Base-by-base conservation (phyloP, 2,113 vertebrate genomes). In the Sinocyclocheilus grahami region DNA sequence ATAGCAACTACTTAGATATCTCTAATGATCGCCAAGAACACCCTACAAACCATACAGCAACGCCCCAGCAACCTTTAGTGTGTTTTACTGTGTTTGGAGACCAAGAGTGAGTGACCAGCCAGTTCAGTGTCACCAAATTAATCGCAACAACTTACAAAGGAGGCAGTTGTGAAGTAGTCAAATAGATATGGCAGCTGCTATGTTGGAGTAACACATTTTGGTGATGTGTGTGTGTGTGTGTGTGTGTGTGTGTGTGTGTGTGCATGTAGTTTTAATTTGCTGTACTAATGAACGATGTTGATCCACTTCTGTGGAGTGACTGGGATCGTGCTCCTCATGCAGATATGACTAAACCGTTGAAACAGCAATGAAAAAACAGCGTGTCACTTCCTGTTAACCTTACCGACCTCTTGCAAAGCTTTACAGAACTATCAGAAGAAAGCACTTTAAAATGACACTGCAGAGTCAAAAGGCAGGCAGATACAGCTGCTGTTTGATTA, bases 121-220 rank as follows among this genome's bases (percentile, higher is more conserved):
- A 90, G 90, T 91, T 90, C 75, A 90, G 89, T 91, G 91, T 92
- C 92, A 92, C 22, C 9, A 86, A 88, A 89, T 89, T 91, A 87
- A 92, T 94, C 86, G 85, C 90, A 90, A n/a, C 39, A 74, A 74
- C 39, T 46, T 85, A 85, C 79, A 79, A 86, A 79, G 83, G 83
- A 88, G 88, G 85, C 79, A 0, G 4, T 74, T n/a, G 20, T 87
- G 69, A 78, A 86, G 55, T 85, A 78, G 90, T 89, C 88, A 80
- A 46, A 69, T 80, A 55, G 75, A 85, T 22, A 53, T 84, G 51
- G 62, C 22, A 71, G 53, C 51, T 80, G 83, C n/a, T 80, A 58
- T 88, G 79, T 33, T 16, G 10, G 62, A 77, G 82, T 78, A 82
- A 84, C 48, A 30, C 62, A 72, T 85, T 48, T 8, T 37, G 30